Conservation (phyloP, 92 coral and sea anemone species). For the Actinernus sp. region DNA sequence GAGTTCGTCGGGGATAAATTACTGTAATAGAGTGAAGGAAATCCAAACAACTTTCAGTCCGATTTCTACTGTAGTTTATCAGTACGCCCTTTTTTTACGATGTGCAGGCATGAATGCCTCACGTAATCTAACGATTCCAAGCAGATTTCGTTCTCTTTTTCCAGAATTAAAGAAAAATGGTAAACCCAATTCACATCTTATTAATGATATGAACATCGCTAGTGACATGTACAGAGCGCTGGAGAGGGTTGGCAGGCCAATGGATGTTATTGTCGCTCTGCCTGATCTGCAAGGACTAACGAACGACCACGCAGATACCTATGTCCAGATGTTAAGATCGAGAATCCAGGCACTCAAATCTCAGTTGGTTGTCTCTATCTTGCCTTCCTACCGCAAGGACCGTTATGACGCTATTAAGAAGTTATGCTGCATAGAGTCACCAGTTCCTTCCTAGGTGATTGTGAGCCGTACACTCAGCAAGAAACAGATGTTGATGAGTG, state of each 20-base stretch:
- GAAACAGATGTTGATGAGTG: conserved; percentile 98
- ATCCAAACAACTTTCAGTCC: too few species aligned
- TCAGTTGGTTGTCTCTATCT: conserved; percentile 8
- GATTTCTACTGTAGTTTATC: too few species aligned
- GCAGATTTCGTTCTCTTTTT: too few species aligned
- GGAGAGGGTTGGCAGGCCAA: background rate
- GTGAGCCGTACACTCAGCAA: conserved; percentile 88
- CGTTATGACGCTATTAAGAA: conserved; percentile 51
- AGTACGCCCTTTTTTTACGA: too few species aligned
- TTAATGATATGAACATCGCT: background rate
- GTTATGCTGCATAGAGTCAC: conserved; percentile 27
- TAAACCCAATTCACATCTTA: too few species aligned
- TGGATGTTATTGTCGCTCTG: too few species aligned
- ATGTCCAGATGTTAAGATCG: background rate
- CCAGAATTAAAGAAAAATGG: too few species aligned
- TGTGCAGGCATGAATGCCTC: too few species aligned
- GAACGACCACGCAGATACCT: background rate
- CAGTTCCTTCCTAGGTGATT: conserved; percentile 95
- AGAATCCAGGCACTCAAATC: background rate
- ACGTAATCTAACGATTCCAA: too few species aligned
- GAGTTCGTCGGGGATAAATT: too few species aligned
- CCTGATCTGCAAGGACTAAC: background rate
- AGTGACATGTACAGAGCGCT: background rate
- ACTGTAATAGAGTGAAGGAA: too few species aligned
- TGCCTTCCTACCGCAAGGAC: conserved; percentile 43